A percentile compares a stretch with the other conserved stretches of the same genome.
These are phyloP conservation scores for Phortica magna DNA, from an alignment of 2,888 invertebrate species.

Conservation along the genomic window DNA sequence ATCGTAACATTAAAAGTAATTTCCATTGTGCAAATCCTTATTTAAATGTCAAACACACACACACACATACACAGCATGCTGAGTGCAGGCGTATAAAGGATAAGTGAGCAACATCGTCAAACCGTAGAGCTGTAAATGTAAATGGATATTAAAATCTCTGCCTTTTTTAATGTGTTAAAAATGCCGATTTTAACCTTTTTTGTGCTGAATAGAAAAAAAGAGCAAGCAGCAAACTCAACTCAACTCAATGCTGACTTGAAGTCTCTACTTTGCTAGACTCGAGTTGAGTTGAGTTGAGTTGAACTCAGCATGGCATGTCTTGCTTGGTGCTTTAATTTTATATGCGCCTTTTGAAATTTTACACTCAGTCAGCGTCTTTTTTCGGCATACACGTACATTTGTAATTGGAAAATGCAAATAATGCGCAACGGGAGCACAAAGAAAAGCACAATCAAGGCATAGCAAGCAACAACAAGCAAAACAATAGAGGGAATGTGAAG, in stretches of 20 bases:
- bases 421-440: neutral
- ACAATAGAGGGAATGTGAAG: neutral
- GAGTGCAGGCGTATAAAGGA: neutral
- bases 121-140: slow-evolving; percentile 21
- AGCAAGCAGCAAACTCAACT: too few species aligned
- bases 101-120: neutral
- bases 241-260: too few species aligned
- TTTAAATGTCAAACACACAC: slow-evolving; percentile 55
- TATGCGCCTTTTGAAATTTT: slow-evolving; percentile 26
- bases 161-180: slow-evolving; percentile 56
- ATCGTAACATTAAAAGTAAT: slow-evolving; percentile 65
- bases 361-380: slow-evolving; percentile 5
- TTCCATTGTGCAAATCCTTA: slow-evolving; percentile 65
- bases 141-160: slow-evolving; percentile 58
- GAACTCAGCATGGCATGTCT: neutral
- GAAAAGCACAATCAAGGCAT: too few species aligned
- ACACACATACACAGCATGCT: neutral
- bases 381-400: slow-evolving; percentile 8
- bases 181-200: slow-evolving; percentile 59
- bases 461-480: too few species aligned
- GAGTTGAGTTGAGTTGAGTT: neutral
- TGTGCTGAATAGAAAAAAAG: slow-evolving; percentile 23
- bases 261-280: neutral
- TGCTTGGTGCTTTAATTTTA: slow-evolving; percentile 53
- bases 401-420: slow-evolving; percentile 29